Percentiles rank a stretch among this genome's conserved stretches.
Evolutionary conservation across 2,113 vertebrate genomes (phyloP).

Genomic region (Symphodus melops): DNA sequence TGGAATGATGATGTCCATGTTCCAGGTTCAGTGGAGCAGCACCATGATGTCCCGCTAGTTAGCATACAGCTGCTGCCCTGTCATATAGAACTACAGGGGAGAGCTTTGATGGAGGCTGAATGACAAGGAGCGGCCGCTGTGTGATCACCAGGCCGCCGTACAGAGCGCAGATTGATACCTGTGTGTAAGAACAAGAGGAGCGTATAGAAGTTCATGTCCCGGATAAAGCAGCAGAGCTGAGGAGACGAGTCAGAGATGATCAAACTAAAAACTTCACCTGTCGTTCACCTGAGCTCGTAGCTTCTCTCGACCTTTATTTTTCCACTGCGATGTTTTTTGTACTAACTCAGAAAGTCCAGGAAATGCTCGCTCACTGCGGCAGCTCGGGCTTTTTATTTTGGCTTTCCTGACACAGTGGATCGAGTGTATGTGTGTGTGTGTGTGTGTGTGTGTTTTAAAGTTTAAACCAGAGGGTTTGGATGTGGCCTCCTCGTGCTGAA

Average conservation of each 20-base stretch:
- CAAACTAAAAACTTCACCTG: conserved; percentile 4
- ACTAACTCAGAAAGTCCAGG: conserved; percentile 48
- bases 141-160: conserved; percentile 46
- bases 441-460: conserved; percentile 34
- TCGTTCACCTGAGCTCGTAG: not conserved
- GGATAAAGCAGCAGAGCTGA: not conserved
- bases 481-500: conserved; percentile 54
- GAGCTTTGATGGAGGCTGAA: conserved; percentile 49
- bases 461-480: conserved; percentile 45
- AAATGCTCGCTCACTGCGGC: conserved; percentile 56
- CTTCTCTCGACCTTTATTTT: conserved; percentile 33
- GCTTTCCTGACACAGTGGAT: conserved; percentile 48
- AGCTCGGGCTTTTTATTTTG: conserved; percentile 62
- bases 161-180: too few species aligned
- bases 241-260: not conserved
- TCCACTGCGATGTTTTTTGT: not conserved
- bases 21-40: conserved; percentile 21
- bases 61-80: conserved; percentile 33
- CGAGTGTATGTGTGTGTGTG: conserved; percentile 52
- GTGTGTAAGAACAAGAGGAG: conserved; percentile 8
- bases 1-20: conserved; percentile 13
- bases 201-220: conserved; percentile 19
- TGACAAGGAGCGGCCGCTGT: conserved; percentile 46
- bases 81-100: conserved; percentile 32
- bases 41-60: not conserved